Conservation (phyloP, 2,113 vertebrate genomes). For the Coptodon bakossiorum region DNA sequence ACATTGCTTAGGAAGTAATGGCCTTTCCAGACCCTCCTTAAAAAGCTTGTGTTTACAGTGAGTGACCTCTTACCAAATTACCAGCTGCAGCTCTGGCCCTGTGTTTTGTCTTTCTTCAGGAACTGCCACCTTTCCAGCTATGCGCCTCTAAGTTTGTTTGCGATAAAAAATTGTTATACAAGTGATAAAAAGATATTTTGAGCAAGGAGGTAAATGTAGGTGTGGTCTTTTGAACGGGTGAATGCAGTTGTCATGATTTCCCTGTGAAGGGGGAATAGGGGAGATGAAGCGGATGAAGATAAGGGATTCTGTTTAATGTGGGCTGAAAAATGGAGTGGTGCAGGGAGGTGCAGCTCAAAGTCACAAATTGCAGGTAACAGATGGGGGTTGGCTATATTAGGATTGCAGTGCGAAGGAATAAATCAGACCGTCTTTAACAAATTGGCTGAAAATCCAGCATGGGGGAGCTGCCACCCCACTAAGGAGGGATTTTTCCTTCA, state of each 20-base stretch:
- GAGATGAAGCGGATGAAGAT: neutral
- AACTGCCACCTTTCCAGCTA: neutral
- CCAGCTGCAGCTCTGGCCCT: conserved; percentile 69
- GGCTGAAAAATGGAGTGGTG: neutral
- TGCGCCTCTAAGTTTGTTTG: neutral
- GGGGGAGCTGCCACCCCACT: neutral
- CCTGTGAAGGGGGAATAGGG: neutral
- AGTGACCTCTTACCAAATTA: conserved; percentile 74
- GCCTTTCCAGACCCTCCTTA: conserved; percentile 70
- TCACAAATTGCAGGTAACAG: neutral
- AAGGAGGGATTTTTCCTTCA: neutral
- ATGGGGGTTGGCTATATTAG: neutral
- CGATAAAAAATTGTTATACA: neutral
- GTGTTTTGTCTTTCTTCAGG: conserved; percentile 67
- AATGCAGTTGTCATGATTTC: neutral
- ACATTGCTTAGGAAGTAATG: conserved; percentile 63
- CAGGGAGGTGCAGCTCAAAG: neutral
- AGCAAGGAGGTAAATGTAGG: neutral
- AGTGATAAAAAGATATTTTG: neutral
- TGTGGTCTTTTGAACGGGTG: neutral
- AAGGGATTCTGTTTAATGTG: neutral
- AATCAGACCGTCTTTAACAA: neutral
- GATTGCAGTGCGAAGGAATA: neutral
- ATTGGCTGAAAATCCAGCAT: neutral
- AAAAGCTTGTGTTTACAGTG: conserved; percentile 72